These are phyloP conservation scores for Pelosia muscerda DNA, from an alignment of 2,888 invertebrate genomes.

Conservation along the genomic window DNA sequence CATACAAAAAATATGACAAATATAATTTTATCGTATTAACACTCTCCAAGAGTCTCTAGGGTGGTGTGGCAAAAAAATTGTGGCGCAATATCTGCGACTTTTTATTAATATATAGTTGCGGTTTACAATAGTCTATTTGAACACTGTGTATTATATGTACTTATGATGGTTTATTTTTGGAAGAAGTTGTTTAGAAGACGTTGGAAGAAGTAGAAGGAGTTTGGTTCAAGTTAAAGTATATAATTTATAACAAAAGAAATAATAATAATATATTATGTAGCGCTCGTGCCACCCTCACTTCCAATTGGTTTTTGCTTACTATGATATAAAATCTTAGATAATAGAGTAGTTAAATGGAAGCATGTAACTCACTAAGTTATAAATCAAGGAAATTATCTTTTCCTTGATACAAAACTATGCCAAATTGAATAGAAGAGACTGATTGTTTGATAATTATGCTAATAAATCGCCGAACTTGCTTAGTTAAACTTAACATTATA, in stretches of 20 bases:
- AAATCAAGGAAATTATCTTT: not conserved
- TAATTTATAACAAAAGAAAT: too few species aligned
- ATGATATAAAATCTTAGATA: not conserved
- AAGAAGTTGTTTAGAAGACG: too few species aligned
- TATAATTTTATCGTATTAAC: not conserved
- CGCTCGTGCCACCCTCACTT: not conserved
- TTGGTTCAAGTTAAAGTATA: too few species aligned
- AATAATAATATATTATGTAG: too few species aligned
- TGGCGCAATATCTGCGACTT: constrained; percentile 9
- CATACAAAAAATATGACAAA: not conserved
- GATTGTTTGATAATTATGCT: constrained; percentile 1
- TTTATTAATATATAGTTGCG: constrained; percentile 12
- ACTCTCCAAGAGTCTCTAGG: not conserved
- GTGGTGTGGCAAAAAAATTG: constrained; percentile 11
- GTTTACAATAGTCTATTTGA: constrained; percentile 12
- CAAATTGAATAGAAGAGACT: constrained; percentile 1
- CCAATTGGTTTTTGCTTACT: too few species aligned
- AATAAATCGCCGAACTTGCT: not conserved
- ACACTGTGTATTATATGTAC: too few species aligned
- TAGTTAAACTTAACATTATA: constrained; percentile 4
- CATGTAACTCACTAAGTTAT: not conserved
- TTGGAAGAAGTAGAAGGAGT: too few species aligned
- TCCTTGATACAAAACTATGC: not conserved
- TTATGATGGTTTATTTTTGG: not conserved
- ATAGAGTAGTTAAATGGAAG: not conserved